phyloP scores from a whole-genome alignment of 2,888 invertebrate species.

The Serripes groenlandicus region DNA sequence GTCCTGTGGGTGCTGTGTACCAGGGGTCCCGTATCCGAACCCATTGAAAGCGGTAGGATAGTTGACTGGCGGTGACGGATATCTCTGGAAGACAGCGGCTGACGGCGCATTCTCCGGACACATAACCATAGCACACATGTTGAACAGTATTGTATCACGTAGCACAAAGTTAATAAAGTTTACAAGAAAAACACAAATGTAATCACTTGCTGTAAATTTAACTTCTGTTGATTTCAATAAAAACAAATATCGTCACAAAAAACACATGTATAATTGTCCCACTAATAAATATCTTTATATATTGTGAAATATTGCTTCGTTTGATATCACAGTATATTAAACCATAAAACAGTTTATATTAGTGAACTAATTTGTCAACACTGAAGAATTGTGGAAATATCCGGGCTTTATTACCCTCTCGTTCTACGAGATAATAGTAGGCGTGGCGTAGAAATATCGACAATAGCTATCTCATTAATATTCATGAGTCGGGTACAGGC shows the following conservation, averaged over 20 bases:
- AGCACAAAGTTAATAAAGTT: slow-evolving; percentile 5
- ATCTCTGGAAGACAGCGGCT: slow-evolving; percentile 67
- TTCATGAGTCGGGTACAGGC: slow-evolving; percentile 36
- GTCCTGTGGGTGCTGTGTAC: slow-evolving; percentile 67
- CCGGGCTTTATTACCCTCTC: slow-evolving; percentile 59
- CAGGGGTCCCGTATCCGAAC: slow-evolving; percentile 53
- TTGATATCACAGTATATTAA: slow-evolving; percentile 40
- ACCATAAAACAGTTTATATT: slow-evolving; percentile 68
- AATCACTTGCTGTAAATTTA: neutral
- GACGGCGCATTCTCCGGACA: slow-evolving; percentile 64
- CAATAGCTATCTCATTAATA: slow-evolving; percentile 51
- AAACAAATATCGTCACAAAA: slow-evolving; percentile 10
- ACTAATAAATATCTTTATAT: slow-evolving; percentile 19
- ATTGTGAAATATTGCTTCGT: slow-evolving; percentile 12
- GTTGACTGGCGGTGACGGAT: slow-evolving; percentile 68
- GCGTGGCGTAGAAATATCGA: slow-evolving; percentile 41
- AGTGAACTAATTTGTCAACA: slow-evolving; percentile 59
- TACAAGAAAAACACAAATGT: neutral
- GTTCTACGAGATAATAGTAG: slow-evolving; percentile 27
- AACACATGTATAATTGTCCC: slow-evolving; percentile 10
- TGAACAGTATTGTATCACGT: neutral
- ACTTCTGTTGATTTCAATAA: slow-evolving; percentile 6
- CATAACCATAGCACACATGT: slow-evolving; percentile 68
- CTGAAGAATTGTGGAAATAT: slow-evolving; percentile 32
- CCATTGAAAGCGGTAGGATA: slow-evolving; percentile 55